Conservation (phyloP, 2,888 invertebrate species). For the Dryomyza anilis region DNA sequence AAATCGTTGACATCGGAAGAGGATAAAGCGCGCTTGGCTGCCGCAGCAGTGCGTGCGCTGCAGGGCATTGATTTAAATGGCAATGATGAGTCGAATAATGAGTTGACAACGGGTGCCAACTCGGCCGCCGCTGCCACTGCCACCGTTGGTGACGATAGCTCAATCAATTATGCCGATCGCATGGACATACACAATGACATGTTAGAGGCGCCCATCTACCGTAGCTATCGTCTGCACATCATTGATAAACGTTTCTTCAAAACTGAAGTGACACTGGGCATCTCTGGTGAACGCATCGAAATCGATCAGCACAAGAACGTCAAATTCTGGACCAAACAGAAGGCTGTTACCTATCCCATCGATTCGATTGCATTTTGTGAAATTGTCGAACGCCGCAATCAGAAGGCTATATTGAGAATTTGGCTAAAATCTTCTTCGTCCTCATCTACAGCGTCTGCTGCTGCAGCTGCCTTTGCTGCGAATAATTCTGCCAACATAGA, state of each 20-base stretch:
- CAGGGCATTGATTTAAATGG: conserved; percentile 44
- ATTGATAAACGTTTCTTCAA: conserved; percentile 81
- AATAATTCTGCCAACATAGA: conserved; percentile 29
- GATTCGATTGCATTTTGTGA: conserved; percentile 89
- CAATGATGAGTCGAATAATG: conserved; percentile 56
- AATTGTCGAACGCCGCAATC: conserved; percentile 75
- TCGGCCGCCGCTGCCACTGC: conserved; percentile 15
- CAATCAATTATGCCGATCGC: conserved; percentile 66
- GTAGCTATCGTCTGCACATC: conserved; percentile 78
- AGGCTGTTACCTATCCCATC: conserved; percentile 83
- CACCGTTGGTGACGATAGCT: conserved; percentile 4
- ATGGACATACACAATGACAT: conserved; percentile 77
- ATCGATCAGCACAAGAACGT: conserved; percentile 75
- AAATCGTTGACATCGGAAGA: conserved; percentile 62
- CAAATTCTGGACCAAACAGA: conserved; percentile 72
- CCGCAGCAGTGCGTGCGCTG: conserved; percentile 49
- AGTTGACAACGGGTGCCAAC: too few species aligned
- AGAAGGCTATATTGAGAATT: conserved; percentile 75
- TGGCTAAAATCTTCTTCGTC: conserved; percentile 64
- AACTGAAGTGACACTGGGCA: conserved; percentile 82
- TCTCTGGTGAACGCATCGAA: conserved; percentile 90
- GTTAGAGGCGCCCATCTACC: conserved; percentile 86
- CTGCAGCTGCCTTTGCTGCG: too few species aligned
- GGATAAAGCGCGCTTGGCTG: conserved; percentile 53
- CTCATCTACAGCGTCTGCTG: conserved; percentile 38